These are phyloP conservation scores for Baronia brevicornis DNA, from an alignment of 2,888 invertebrate genomes.

Conservation along the genomic window DNA sequence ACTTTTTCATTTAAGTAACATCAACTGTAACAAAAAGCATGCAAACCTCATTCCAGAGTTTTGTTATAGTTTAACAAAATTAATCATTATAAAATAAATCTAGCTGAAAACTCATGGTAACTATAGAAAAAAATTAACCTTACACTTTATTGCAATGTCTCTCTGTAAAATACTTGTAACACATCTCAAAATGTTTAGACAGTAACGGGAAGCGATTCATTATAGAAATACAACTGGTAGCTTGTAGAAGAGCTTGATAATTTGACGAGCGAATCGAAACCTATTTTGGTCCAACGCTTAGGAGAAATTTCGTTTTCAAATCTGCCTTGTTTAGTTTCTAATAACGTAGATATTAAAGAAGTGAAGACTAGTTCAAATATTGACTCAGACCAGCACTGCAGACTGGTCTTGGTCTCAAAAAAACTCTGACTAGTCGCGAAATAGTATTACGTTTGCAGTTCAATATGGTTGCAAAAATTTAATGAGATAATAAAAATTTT, in stretches of 20 bases:
- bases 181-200: constrained; percentile 38
- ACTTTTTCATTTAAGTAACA: constrained; percentile 6
- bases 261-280: constrained; percentile 10
- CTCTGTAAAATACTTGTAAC: constrained; percentile 35
- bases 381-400: not conserved
- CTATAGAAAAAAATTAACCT: constrained; percentile 62
- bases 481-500: no score
- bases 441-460: no score
- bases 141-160: constrained; percentile 62
- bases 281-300: no score
- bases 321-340: no score
- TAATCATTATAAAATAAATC: constrained; percentile 55
- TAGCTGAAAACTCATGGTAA: constrained; percentile 73
- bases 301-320: no score
- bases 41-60: constrained; percentile 56
- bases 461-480: no score
- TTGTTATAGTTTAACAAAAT: constrained; percentile 40
- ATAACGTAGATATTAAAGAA: no score
- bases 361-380: not conserved
- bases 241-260: constrained; percentile 17
- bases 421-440: constrained; percentile 10
- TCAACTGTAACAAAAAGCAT: constrained; percentile 26
- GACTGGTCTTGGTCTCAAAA: constrained; percentile 1
- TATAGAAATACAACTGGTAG: constrained; percentile 17
- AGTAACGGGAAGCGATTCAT: constrained; percentile 37